Evolutionary conservation across 2,888 invertebrate species (phyloP).

Genomic region (Dermolepida albohirtum): DNA sequence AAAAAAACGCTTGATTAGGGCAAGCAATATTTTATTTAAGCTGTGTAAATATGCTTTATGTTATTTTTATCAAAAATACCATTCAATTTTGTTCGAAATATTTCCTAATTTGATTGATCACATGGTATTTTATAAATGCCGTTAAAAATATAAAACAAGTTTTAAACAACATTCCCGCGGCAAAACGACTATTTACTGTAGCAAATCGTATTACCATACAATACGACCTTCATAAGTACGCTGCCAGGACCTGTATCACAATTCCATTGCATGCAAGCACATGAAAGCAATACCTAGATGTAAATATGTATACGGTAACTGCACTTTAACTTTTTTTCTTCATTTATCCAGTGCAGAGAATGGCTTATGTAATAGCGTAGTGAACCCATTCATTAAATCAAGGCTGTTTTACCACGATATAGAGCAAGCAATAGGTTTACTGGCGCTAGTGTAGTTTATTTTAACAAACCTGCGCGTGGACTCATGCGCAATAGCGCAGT

Average conservation of each 20-base stretch:
- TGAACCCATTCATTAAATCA: conserved; percentile 47
- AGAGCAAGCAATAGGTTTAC: too few relatives aligned
- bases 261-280: conserved; percentile 22
- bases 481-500: too few relatives aligned
- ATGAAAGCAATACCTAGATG: not conserved
- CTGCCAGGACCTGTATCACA: conserved; percentile 40
- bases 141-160: too few relatives aligned
- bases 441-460: too few relatives aligned
- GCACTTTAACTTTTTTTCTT: conserved; percentile 37
- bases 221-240: conserved; percentile 57
- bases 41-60: too few relatives aligned
- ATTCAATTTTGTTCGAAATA: too few relatives aligned
- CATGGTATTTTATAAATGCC: too few relatives aligned
- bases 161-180: conserved; percentile 11
- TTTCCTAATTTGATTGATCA: too few relatives aligned
- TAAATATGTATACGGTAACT: conserved; percentile 19
- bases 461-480: too few relatives aligned
- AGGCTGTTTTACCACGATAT: conserved; percentile 45
- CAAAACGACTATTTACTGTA: not conserved
- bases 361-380: conserved; percentile 46
- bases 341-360: conserved; percentile 34
- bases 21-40: too few relatives aligned
- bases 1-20: too few relatives aligned
- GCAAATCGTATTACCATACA: conserved; percentile 53
- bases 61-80: too few relatives aligned